phyloP scores from a whole-genome alignment of 2,113 vertebrate species.

The Tachysurus fulvidraco region DNA sequence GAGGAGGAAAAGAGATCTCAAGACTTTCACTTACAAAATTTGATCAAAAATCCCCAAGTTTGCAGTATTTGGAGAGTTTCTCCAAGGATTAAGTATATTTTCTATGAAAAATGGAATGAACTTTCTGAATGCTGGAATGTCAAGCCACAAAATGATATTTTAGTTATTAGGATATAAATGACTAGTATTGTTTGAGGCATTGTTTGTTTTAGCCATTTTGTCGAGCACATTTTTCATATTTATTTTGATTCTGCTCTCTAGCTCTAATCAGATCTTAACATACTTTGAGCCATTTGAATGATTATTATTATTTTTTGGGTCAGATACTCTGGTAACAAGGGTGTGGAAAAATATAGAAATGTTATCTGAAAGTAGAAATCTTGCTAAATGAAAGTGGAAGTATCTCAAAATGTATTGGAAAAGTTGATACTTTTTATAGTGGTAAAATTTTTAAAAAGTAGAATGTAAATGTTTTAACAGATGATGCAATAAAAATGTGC shows the following conservation, averaged over 20 bases:
- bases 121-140: background rate
- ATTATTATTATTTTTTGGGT: background rate
- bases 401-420: background rate
- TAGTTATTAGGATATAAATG: background rate
- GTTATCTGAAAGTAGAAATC: background rate
- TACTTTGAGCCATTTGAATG: background rate
- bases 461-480: background rate
- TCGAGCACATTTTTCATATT: background rate
- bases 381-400: background rate
- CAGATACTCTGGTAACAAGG: background rate
- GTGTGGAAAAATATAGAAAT: background rate
- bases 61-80: background rate
- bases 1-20: background rate
- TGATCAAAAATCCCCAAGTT: background rate
- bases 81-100: background rate
- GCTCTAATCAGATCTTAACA: background rate
- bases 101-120: background rate
- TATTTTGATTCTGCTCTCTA: background rate
- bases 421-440: background rate
- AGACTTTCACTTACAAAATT: background rate
- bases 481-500: background rate
- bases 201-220: background rate
- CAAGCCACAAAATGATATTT: background rate
- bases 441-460: background rate
- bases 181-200: background rate